Base-by-base conservation (phyloP, 2,888 invertebrate species). In the Stenoptilia bipunctidactyla region DNA sequence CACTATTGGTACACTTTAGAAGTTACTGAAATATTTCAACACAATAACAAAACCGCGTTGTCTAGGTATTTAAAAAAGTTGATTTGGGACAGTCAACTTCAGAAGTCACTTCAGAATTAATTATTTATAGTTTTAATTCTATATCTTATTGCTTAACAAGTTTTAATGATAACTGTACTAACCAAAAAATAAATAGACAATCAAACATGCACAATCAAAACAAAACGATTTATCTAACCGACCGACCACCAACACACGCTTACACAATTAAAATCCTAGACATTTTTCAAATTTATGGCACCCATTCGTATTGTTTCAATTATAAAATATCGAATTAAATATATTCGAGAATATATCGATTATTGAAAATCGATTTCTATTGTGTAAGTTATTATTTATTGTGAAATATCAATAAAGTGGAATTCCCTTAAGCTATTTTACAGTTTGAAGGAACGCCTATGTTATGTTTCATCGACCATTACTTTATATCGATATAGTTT, bases 281-380 rank as follows among this genome's bases (percentile, higher is more conserved):
- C 68, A 64, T 55, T 43, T 57, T 47, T 46, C 44, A 58, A 69
- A 79, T 79, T 79, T 79, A 79, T 77, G 47, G 53, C 58, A 40
- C 42, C 59, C 52, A 61, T 66, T 63, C 58, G 63, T 67, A 77
- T 79, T 79, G 79, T 79, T 79, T 79, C 77, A 79, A 79, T 79
- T 79, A 77, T 58, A 66, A 70, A n/a, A 72, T 72, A 67, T 51
- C 60, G 69, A 70, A 72, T 76, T 73, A 67, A 74, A 71, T 62
- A 58, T 61, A 62, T 62, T 61, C 51, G 56, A 59, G 68, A 65
- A 70, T 64, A 61, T 70, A 75, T 70, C 68, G 60, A 52, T 66
- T 66, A 73, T 51, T 58, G 51, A 55, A 45, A 52, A 65, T 59
- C 47, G 57, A 66, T 71, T 72, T 73, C 71, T 61, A 70, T 74